These are phyloP conservation scores for Lagocephalus sceleratus DNA, from an alignment of 2,797 vertebrate species.

Conservation along the genomic window DNA sequence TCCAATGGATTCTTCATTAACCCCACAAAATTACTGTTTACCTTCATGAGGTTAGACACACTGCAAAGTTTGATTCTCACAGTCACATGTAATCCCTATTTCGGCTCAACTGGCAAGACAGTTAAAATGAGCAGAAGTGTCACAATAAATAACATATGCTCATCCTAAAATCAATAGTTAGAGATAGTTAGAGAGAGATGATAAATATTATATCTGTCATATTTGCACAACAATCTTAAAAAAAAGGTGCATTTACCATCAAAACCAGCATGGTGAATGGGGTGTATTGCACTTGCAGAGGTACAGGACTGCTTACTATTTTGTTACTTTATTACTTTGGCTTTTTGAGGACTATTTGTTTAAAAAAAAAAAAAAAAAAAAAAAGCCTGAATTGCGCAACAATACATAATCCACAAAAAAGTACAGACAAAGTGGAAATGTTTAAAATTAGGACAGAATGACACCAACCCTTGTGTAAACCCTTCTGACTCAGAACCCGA, in stretches of 20 bases:
- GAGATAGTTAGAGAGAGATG: slow-evolving; percentile 7
- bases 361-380: slow-evolving; percentile 14
- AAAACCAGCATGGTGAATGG: slow-evolving; percentile 28
- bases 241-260: slow-evolving; percentile 6
- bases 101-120: slow-evolving; percentile 17
- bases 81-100: slow-evolving; percentile 16
- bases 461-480: slow-evolving; percentile 20
- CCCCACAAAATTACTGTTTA: slow-evolving; percentile 49
- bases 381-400: slow-evolving; percentile 29
- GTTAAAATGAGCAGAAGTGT: slow-evolving; percentile 12
- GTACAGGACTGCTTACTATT: slow-evolving; percentile 35
- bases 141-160: slow-evolving; percentile 12
- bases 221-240: slow-evolving; percentile 15
- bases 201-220: slow-evolving; percentile 4
- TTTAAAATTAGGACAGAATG: slow-evolving; percentile 30
- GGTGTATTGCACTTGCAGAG: slow-evolving; percentile 64
- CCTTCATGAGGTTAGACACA: slow-evolving; percentile 48
- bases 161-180: slow-evolving; percentile 14
- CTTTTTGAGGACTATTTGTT: slow-evolving; percentile 49
- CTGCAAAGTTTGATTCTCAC: slow-evolving; percentile 42
- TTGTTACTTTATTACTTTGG: slow-evolving; percentile 62
- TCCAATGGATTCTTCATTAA: slow-evolving; percentile 40
- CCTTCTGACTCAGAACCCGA: slow-evolving; percentile 5
- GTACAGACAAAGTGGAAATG: slow-evolving; percentile 52
- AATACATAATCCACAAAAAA: slow-evolving; percentile 46